phyloP scores from a whole-genome alignment of 2,888 invertebrate genomes.

The Cancer borealis region DNA sequence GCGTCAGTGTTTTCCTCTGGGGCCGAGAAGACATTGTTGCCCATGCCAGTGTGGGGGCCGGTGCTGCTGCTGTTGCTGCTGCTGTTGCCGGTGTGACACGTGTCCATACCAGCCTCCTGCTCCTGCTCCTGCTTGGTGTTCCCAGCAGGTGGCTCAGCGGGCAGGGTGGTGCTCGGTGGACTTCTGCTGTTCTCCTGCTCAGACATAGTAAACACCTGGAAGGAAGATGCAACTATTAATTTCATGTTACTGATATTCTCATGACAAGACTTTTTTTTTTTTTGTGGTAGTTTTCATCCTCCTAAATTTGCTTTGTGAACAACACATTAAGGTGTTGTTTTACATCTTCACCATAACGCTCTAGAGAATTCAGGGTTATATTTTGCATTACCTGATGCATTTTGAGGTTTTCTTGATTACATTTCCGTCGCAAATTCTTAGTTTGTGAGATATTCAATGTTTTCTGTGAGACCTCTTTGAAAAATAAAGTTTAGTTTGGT shows the following conservation, averaged over 20 bases:
- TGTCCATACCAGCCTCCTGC: not conserved
- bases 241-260: not conserved
- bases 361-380: no score
- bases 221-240: not conserved
- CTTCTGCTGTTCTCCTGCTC: conserved; percentile 73
- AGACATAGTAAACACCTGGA: conserved; percentile 68
- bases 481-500: no score
- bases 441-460: no score
- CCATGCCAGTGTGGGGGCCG: conserved; percentile 63
- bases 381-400: no score
- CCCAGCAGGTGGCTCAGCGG: not conserved
- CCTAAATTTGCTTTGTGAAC: no score
- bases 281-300: no score
- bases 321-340: no score
- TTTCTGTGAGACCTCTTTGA: no score
- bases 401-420: no score
- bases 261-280: no score
- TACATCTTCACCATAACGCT: no score
- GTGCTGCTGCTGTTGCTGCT: conserved; percentile 34
- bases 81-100: not conserved
- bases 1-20: conserved; percentile 46
- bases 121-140: not conserved
- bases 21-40: conserved; percentile 64
- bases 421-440: no score
- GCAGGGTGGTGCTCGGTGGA: conserved; percentile 48